Percentiles rank a stretch among this genome's conserved stretches.
Evolutionary conservation across 2,888 invertebrate genomes (phyloP).

Genomic region (Polyommatus iphigenia): DNA sequence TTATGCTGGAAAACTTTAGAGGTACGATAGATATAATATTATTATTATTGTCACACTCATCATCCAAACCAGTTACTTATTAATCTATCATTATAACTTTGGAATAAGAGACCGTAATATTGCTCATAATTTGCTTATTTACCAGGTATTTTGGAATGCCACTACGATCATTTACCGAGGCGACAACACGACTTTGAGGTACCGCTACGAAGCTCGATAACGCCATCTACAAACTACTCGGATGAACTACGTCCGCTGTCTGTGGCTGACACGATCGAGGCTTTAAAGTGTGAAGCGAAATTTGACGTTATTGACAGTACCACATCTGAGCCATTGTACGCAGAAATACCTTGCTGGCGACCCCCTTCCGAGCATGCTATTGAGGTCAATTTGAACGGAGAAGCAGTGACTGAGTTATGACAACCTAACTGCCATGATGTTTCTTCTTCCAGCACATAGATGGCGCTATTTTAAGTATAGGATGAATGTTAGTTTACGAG

Average conservation of each 20-base stretch:
- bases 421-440: slow-evolving; percentile 37
- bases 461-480: slow-evolving; percentile 49
- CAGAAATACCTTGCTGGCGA: slow-evolving; percentile 82
- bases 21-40: slow-evolving; percentile 53
- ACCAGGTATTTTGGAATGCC: slow-evolving; percentile 78
- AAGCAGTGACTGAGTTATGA: slow-evolving; percentile 78
- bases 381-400: slow-evolving; percentile 70
- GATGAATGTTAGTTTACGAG: not conserved
- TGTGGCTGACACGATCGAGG: slow-evolving; percentile 67
- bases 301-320: slow-evolving; percentile 65
- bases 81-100: not conserved
- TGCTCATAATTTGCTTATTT: slow-evolving; percentile 34
- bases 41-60: not conserved
- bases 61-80: not conserved
- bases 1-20: slow-evolving; percentile 81
- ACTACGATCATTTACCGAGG: slow-evolving; percentile 82
- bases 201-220: slow-evolving; percentile 52
- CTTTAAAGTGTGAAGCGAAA: slow-evolving; percentile 71
- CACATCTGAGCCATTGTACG: slow-evolving; percentile 82
- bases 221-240: slow-evolving; percentile 61
- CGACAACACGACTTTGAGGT: slow-evolving; percentile 62
- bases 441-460: slow-evolving; percentile 46
- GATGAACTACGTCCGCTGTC: slow-evolving; percentile 57
- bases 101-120: slow-evolving; percentile 1
- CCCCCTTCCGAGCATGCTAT: slow-evolving; percentile 73